Conservation (phyloP, 2,888 invertebrate species). For the Chymomyza fuscimana region DNA sequence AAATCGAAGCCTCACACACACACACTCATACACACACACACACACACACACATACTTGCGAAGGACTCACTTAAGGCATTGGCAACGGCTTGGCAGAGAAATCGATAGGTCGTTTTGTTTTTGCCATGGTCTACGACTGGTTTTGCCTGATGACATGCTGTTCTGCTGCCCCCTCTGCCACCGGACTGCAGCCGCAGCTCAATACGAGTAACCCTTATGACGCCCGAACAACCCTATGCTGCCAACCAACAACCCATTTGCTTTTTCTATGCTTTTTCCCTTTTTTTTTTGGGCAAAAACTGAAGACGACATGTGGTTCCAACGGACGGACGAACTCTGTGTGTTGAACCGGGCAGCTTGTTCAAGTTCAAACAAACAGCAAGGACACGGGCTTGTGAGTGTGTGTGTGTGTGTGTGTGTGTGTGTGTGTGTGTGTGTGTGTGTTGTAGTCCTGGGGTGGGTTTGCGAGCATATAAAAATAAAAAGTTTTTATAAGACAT, state of each 20-base stretch:
- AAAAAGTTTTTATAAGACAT: constrained; percentile 73
- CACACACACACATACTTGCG: constrained; percentile 16
- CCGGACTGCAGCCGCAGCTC: constrained; percentile 21
- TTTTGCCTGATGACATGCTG: constrained; percentile 56
- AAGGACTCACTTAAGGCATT: constrained; percentile 11
- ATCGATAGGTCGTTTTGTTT: constrained; percentile 67
- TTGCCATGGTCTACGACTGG: constrained; percentile 48
- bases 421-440: neutral
- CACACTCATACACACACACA: neutral
- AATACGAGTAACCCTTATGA: constrained; percentile 65
- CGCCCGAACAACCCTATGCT: constrained; percentile 56
- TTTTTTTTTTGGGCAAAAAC: constrained; percentile 36
- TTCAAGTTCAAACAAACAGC: constrained; percentile 66
- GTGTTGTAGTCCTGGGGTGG: constrained; percentile 52
- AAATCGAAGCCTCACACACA: constrained; percentile 30
- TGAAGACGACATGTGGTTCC: constrained; percentile 67
- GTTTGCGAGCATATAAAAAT: constrained; percentile 64
- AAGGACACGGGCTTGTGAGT: constrained; percentile 45
- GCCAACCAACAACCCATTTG: constrained; percentile 61
- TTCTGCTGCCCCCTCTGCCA: constrained; percentile 13
- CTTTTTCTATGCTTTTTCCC: constrained; percentile 58
- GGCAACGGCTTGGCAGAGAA: constrained; percentile 36
- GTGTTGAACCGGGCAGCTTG: constrained; percentile 29
- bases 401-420: constrained; percentile 4
- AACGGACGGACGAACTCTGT: constrained; percentile 11